These are phyloP conservation scores for Lasioglossum figueresi DNA, from an alignment of 2,888 invertebrate species.

Conservation along the genomic window DNA sequence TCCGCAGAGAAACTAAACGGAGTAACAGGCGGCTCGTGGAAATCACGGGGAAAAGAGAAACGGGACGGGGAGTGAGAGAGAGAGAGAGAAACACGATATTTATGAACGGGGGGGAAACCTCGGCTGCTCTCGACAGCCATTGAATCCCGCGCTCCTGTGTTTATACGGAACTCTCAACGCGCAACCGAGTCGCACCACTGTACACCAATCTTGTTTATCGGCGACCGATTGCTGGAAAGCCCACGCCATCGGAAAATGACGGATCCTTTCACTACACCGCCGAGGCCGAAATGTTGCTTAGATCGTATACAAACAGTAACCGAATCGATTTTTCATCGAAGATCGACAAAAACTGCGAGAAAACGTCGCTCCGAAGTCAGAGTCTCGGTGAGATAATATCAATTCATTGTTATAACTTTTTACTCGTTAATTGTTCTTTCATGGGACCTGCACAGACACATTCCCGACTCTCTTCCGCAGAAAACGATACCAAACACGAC, in stretches of 20 bases:
- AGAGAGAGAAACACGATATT: conserved; percentile 46
- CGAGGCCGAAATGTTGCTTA: no score
- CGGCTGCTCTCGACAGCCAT: conserved; percentile 69
- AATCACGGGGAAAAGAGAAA: not conserved
- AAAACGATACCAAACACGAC: no score
- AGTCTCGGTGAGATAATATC: no score
- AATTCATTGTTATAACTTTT: no score
- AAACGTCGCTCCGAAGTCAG: no score
- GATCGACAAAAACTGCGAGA: no score
- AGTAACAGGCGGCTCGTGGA: not conserved
- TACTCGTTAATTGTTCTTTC: no score
- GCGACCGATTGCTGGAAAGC: not conserved
- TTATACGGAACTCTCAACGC: not conserved
- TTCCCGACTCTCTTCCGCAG: no score
- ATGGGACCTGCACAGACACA: no score
- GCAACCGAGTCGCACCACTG: not conserved
- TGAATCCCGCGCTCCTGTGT: conserved; percentile 58
- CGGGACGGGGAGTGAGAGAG: not conserved
- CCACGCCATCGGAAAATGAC: not conserved
- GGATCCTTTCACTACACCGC: no score
- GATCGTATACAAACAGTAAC: no score
- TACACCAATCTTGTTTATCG: not conserved
- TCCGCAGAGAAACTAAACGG: conserved; percentile 18
- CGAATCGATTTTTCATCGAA: no score
- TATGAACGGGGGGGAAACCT: conserved; percentile 46